A percentile compares a stretch with the other conserved stretches of the same genome.
These are phyloP conservation scores for Turdus rufiventris DNA, from an alignment of 2,113 vertebrate species.

Conservation along the genomic window DNA sequence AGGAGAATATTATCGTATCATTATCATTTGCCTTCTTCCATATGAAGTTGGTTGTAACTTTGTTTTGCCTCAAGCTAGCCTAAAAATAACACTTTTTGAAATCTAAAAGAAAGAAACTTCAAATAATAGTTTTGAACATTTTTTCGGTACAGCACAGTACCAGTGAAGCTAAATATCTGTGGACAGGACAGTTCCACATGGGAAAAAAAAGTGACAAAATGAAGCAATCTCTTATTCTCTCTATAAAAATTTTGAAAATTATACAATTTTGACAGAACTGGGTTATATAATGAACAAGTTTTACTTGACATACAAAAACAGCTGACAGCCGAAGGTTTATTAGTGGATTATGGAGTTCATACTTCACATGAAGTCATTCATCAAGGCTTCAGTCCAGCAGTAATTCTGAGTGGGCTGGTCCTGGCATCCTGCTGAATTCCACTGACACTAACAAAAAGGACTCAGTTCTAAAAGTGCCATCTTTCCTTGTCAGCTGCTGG, in stretches of 20 bases:
- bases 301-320: neutral
- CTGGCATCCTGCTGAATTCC: neutral
- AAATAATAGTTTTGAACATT: neutral
- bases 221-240: neutral
- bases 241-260: neutral
- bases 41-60: neutral
- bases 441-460: neutral
- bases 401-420: neutral
- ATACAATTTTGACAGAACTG: neutral
- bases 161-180: neutral
- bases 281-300: neutral
- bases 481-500: neutral
- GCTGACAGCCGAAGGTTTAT: neutral
- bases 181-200: neutral
- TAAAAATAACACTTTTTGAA: neutral
- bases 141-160: neutral
- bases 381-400: neutral
- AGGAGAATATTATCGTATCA: neutral
- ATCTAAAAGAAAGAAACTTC: neutral
- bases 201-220: neutral
- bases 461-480: neutral
- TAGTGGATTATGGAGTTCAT: neutral
- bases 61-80: neutral
- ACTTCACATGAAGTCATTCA: neutral
- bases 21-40: neutral